Evolutionary conservation across 2,797 vertebrate species (phyloP).

Genomic region (Gymnoscopelus microlampas): DNA sequence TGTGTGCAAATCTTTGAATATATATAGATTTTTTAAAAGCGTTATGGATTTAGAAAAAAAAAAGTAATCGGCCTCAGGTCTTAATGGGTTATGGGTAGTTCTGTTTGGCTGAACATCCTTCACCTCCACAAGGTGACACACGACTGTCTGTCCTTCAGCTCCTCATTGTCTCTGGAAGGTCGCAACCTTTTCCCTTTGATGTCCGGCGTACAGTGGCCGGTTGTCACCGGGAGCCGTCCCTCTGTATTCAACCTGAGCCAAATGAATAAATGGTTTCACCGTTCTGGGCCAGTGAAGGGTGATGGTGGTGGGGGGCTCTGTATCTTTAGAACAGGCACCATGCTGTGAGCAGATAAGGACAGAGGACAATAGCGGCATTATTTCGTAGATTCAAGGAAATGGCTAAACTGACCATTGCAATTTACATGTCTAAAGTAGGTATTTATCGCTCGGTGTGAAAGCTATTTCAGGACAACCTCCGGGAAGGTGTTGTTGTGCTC

Average conservation of each 20-base stretch:
- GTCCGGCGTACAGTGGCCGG: constrained; percentile 51
- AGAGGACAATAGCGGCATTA: neutral
- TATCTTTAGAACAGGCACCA: constrained; percentile 54
- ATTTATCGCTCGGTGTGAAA: no score
- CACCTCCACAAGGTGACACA: constrained; percentile 25
- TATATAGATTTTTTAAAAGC: no score
- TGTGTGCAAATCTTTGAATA: no score
- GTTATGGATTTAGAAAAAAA: no score
- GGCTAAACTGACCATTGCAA: no score
- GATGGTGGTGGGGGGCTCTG: constrained; percentile 33
- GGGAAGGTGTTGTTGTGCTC: no score
- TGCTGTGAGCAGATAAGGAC: constrained; percentile 61
- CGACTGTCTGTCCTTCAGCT: constrained; percentile 34
- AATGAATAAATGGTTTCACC: constrained; percentile 59
- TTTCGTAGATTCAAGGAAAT: no score
- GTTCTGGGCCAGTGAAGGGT: constrained; percentile 51
- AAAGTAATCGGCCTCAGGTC: no score
- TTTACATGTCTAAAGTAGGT: no score
- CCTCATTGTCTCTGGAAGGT: constrained; percentile 49
- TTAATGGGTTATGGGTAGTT: no score
- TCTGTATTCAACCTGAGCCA: constrained; percentile 64
- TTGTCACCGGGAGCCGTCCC: constrained; percentile 57
- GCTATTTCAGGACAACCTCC: no score
- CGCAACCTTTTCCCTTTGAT: constrained; percentile 47
- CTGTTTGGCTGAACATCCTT: constrained; percentile 20